phyloP scores from a whole-genome alignment of 2,113 vertebrate species.

The Spilogale gracilis region DNA sequence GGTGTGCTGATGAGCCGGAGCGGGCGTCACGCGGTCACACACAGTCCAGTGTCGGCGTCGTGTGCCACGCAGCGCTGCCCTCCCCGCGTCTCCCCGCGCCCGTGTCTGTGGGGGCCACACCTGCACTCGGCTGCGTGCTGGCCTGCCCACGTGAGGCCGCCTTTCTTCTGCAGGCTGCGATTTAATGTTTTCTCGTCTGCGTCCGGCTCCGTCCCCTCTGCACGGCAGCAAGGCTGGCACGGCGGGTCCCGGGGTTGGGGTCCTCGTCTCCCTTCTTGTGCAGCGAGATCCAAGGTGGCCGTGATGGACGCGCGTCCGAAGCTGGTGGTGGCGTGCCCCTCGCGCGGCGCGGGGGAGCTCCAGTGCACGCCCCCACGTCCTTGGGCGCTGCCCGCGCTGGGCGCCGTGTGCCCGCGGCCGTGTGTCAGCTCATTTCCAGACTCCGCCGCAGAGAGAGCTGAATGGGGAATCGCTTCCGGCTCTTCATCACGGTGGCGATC shows the following conservation, averaged over 20 bases:
- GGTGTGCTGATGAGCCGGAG: neutral
- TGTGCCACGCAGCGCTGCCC: accelerated
- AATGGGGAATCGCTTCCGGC: conserved; percentile 73
- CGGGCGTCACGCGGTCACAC: neutral
- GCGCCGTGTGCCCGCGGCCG: neutral
- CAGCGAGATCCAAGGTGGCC: neutral
- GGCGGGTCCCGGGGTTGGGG: neutral
- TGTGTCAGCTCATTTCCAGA: neutral
- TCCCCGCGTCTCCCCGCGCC: accelerated
- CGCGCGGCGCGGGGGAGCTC: neutral
- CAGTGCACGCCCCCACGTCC: neutral
- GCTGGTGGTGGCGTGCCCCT: neutral
- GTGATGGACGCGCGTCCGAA: neutral
- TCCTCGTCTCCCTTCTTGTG: neutral
- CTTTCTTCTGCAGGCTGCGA: accelerated
- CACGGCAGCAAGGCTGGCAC: neutral
- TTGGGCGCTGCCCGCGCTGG: neutral
- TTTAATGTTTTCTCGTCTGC: neutral
- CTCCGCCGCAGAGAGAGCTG: conserved; percentile 60
- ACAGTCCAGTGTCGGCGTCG: neutral
- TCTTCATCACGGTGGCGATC: conserved; percentile 64
- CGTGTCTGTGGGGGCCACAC: accelerated
- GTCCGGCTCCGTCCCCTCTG: neutral
- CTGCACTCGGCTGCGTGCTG: accelerated
- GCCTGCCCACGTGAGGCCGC: neutral